Base-by-base conservation (phyloP, 1,140 invertebrate genomes). In the Drosophila biarmipes region DNA sequence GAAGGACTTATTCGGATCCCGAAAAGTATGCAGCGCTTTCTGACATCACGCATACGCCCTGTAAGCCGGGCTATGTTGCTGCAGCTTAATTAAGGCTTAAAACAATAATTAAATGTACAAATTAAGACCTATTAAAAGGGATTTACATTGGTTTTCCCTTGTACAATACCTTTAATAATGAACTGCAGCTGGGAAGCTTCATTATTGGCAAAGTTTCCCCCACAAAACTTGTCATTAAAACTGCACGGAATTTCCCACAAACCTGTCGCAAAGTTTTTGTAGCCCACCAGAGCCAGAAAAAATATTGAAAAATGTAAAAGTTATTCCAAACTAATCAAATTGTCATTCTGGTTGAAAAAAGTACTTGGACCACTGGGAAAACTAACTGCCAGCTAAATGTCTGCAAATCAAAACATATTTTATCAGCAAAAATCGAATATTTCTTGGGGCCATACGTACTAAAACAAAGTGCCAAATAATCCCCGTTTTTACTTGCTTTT, bases 271-370 rank as follows among this genome's bases (percentile, higher is more conserved):
- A 69, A 72, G 75, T 46, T 71, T 72, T 56, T 53, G 52, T 48
- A 56, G 43, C 35, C 21, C 15, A 15, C 19, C 49, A 14, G 19
- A 56, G 45, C 0, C 10, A 19, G 31, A 2, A n/a, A 15, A 49
- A 40, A 51, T 7, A 10, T 19, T 21, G 61, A 51, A 34, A 29
- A 38, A 43, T 24, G 14, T 27, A 12, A 38, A 58, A 81, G 48
- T 76, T 66, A 57, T 81, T 81, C 40, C 24, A 37, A 81, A 81
- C 67, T 63, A 59, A 77, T 81, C 61, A 59, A 73, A 81, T 72
- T 81, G 68, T 37, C 56, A 76, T 80, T 54, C 29, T 49, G 37
- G 17, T 10, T 56, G 15, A 8, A 46, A 48, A 51, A 80, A 68
- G 5, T 5, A 34, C 76, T 67, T 54, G 29, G 24, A 14, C 29